Evolutionary conservation across 2,888 invertebrate genomes (phyloP), one percentile per base, ranked within the genome.

Genomic region (Mellilla xanthometata): DNA sequence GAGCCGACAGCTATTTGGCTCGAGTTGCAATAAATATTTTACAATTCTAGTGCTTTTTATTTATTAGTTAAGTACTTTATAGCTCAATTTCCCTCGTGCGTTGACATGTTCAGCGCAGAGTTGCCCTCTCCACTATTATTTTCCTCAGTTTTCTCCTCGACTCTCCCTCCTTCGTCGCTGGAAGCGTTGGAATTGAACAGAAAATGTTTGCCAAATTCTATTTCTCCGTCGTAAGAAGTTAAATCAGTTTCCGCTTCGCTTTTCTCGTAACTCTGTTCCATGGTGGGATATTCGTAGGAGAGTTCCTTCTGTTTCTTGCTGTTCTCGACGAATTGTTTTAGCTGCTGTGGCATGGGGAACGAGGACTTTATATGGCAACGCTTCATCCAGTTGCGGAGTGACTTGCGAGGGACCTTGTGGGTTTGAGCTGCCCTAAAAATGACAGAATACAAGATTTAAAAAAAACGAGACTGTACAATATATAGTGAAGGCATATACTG

Each of bases 381-480:
- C 55, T 92, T 92, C 92, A 92, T 92, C 91, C 92, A 92, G 70
- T 92, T 92, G 2, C 92, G 81, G 0, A 92, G 77, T 0, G 92
- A 92, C 42, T 92, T 92, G 10, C 92, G 76, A 0, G 92, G 92
- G 0, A 92, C 91, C 57, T 91, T 91, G 69, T 91, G 91, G 0
- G 91, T 91, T 62, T 91, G 91, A 0, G 92, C 92, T 44, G 92
- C 92, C 57, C 92, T 91, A 76, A 0, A 77, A 80, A 19, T 1
- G 6, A 19, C 3, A 15, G 5, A 19, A 19, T 5, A 6, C 15
- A 19, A 5, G 3, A 19, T 19, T 5, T 19, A 6, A 19, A 19
- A 19, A 19, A 19, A 19, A 19, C n/a, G n/a, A 15, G 5, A 15
- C 15, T 15, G 3, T 6, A 1, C 6, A 19, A 19, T 15, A n/a